Evolutionary conservation across 1,140 invertebrate species (phyloP), one percentile per base, ranked within the genome.

Genomic region (Drosophila dunni): DNA sequence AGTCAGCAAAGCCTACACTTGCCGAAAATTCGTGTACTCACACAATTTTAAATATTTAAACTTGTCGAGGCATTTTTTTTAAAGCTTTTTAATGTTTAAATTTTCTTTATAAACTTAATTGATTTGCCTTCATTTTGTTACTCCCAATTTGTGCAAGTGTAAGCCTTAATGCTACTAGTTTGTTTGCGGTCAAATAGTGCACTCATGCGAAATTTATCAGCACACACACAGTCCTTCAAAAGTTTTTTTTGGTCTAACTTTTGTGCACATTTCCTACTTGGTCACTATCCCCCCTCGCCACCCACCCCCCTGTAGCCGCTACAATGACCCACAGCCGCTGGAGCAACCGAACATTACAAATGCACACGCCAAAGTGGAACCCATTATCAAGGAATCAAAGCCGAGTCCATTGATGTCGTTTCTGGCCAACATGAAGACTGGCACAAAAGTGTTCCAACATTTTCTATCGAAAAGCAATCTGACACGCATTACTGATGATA

Each of bases 371-470:
- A 90, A 93, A 77, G 91, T 91, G 67, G 92, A 93, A 67, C 78
- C 80, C 72, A 77, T 90, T 71, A 79, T 88, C 53, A 93, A 94
- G 72, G 92, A 92, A 62, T 93, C 92, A 38, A 94, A 94, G 81
- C 89, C 94, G 34, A 94, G 94, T 69, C 94, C 94, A 73, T 92
- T 95, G 75, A 93, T 94, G 82, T 94, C 94, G 70, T 94, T 95
- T 61, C 78, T 95, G 65, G 93, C 93, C 64, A 94, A 94, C 81
- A 93, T 95, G 65, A 94, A 94, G 82, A 94, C 93, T 36, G 94
- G 94, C 36, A 94, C 94, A 38, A 93, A 94, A 69, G 94, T 95
- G n/a, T 95, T 95, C 85, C 94, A 94, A 67, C 94, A 94, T 80
- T 94, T 95, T 72, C 92, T 95, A 48, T 93, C 93, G 4, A 93